Conservation (phyloP, 2,888 invertebrate genomes). For the Amphiduros pacificus region DNA sequence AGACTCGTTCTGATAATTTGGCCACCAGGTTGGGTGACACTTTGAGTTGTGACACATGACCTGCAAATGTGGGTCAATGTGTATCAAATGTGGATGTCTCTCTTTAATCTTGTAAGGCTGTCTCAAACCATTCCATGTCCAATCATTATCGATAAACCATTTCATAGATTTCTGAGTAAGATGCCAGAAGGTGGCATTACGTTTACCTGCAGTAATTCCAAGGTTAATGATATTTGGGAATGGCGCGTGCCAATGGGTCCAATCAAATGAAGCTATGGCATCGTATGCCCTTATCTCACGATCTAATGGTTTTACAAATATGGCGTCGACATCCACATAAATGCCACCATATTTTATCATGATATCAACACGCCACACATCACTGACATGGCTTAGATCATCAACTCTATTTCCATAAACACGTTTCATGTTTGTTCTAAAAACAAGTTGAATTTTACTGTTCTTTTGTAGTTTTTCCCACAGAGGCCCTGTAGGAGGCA, state of each 20-base stretch:
- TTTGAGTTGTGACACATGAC: constrained; percentile 46
- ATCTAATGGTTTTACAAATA: constrained; percentile 41
- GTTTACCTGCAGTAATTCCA: constrained; percentile 45
- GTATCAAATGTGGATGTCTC: constrained; percentile 41
- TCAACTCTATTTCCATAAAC: constrained; percentile 36
- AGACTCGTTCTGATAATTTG: constrained; percentile 38
- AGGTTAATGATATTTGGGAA: constrained; percentile 40
- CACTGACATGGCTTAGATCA: constrained; percentile 47
- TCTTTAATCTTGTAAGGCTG: constrained; percentile 40
- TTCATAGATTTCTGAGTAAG: constrained; percentile 35
- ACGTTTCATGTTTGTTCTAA: constrained; percentile 24
- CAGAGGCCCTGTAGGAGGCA: no score
- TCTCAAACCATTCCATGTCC: constrained; percentile 36
- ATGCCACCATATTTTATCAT: constrained; percentile 54
- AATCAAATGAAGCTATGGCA: constrained; percentile 47
- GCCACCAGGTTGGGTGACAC: constrained; percentile 50
- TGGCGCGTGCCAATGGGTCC: constrained; percentile 40
- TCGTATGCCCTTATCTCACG: constrained; percentile 37
- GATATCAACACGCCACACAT: constrained; percentile 50
- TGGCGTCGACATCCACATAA: constrained; percentile 52
- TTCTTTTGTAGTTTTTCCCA: constrained; percentile 39
- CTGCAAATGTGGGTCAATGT: constrained; percentile 45
- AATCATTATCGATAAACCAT: constrained; percentile 34
- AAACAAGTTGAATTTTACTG: constrained; percentile 28
- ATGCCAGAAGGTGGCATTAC: constrained; percentile 32